Conservation (phyloP, 2,797 vertebrate species). For the Nannoperca australis region DNA sequence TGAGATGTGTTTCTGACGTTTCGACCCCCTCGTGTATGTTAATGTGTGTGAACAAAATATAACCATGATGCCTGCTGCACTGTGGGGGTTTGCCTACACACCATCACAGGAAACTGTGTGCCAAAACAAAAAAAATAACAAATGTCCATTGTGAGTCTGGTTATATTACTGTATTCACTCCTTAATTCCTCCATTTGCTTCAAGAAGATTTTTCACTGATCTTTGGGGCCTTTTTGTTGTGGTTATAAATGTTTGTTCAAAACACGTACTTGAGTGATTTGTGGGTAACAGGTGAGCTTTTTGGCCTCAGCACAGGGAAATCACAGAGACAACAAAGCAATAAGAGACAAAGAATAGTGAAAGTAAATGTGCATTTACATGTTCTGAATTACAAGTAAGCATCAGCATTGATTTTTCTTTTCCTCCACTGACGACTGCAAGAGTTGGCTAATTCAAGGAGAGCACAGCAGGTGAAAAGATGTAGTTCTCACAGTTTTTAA, state of each 20-base stretch:
- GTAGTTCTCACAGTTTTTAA: background rate
- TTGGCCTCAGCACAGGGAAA: constrained; percentile 1
- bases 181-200: background rate
- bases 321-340: constrained; percentile 3
- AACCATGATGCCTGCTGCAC: background rate
- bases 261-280: background rate
- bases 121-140: background rate
- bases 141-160: background rate
- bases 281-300: constrained; percentile 2
- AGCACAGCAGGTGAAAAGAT: constrained; percentile 1
- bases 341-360: background rate
- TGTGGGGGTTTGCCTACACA: background rate
- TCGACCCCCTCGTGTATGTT: background rate
- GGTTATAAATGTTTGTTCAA: background rate
- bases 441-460: background rate
- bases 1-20: background rate
- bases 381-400: constrained; percentile 19
- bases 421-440: background rate
- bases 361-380: constrained; percentile 22
- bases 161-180: background rate
- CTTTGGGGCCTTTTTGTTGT: background rate
- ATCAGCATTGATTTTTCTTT: background rate
- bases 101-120: background rate
- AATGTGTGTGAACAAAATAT: background rate
- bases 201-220: background rate